A percentile compares a stretch with the other conserved stretches of the same genome.
These are phyloP conservation scores for Lycophotia porphyrea DNA, from an alignment of 2,888 invertebrate genomes.

Conservation along the genomic window DNA sequence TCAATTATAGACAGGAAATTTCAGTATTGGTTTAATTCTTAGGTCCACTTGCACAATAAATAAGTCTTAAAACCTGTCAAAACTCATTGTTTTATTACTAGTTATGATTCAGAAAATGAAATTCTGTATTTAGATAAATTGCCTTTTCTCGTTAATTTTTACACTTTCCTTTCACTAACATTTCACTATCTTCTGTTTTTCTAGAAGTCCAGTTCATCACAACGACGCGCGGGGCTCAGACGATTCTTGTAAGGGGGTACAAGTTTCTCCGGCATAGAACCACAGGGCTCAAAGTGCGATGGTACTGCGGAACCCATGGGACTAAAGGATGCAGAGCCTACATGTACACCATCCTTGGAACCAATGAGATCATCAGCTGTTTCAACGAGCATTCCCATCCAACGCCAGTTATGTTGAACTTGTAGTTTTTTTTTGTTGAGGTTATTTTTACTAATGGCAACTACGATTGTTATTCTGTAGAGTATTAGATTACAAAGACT, in stretches of 20 bases:
- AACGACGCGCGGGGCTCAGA: conserved; percentile 39
- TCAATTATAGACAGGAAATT: background rate
- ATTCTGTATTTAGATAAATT: background rate
- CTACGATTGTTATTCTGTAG: background rate
- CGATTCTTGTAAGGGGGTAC: conserved; percentile 25
- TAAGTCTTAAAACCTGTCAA: background rate
- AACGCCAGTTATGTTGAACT: conserved; percentile 18
- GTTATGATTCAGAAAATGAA: background rate
- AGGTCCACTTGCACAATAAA: background rate
- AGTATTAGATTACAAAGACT: background rate
- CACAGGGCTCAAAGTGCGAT: conserved; percentile 39
- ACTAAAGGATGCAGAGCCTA: conserved; percentile 63
- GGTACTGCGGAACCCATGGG: conserved; percentile 66
- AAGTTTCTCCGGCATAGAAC: conserved; percentile 39
- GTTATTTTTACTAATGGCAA: background rate
- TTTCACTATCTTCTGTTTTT: background rate
- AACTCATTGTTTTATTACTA: background rate
- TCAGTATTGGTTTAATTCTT: background rate
- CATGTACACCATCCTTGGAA: conserved; percentile 52
- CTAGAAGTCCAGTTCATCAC: conserved; percentile 25
- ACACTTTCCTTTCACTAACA: background rate
- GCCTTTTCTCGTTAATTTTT: background rate
- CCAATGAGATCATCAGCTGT: conserved; percentile 54
- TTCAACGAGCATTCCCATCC: conserved; percentile 65
- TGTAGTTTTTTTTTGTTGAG: background rate